Evolutionary conservation across 2,888 invertebrate genomes (phyloP), one percentile per base, ranked within the genome.

Genomic region (Acronicta psi): DNA sequence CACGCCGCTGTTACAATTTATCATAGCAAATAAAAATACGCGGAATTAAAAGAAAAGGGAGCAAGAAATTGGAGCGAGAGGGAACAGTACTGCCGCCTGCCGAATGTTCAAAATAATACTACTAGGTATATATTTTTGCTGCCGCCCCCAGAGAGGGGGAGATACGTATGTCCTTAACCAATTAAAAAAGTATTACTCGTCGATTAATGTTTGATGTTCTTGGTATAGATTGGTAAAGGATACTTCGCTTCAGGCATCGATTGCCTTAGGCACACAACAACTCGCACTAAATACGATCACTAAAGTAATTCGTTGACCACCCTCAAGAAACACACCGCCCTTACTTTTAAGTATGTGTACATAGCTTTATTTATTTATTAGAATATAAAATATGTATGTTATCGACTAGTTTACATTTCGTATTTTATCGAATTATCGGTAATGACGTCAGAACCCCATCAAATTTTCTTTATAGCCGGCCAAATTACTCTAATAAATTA

Each of bases 11-110:
- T 89, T 88, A 92, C 93, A 92, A 94, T 94, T 93, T 93, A 94
- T 94, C 93, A 94, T 93, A 92, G 89, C 91, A 91, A 94, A 93
- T 93, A 93, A 93, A 93, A 93, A 93, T 92, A 92, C 90, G 86
- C 86, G 82, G 89, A 92, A 93, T 92, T 92, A 92, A 93, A 93
- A 93, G 91, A 90, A 92, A 93, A 91, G 92, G 88, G 85, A 92
- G 83, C 87, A 90, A 90, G 91, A 89, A 88, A 88, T 83, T 83
- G 84, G 84, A 87, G 82, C 84, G 89, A 88, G 90, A 87, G 87
- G 81, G 88, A 85, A 54, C 43, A 86, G 83, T 83, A 85, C 84
- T 84, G 44, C 86, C 86, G 87, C 76, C 60, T 82, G 80, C 83
- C 80, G 83, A 84, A 86, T 86, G 84, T 81, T 87, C 84, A 83